phyloP scores from a whole-genome alignment of 2,113 vertebrate species.

The Maccullochella peelii region DNA sequence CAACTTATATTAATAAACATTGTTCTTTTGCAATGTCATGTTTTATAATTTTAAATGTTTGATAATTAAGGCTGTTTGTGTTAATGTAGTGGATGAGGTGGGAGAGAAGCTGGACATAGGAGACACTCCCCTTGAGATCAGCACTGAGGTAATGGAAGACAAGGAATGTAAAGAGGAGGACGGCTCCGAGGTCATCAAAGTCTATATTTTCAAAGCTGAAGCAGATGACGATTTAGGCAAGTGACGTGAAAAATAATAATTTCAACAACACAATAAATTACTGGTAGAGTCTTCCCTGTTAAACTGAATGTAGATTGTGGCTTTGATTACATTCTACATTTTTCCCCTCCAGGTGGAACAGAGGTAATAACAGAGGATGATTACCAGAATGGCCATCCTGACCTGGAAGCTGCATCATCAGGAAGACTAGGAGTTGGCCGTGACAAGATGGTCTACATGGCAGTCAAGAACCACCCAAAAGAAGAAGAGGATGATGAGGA shows the following conservation, averaged over 20 bases:
- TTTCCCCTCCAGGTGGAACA: slow-evolving; percentile 89
- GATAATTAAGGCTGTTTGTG: slow-evolving; percentile 41
- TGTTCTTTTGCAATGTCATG: not conserved
- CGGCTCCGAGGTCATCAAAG: slow-evolving; percentile 97
- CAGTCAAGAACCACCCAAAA: slow-evolving; percentile 94
- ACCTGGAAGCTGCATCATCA: slow-evolving; percentile 91
- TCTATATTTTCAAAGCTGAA: slow-evolving; percentile 99
- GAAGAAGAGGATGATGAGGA: slow-evolving; percentile 94
- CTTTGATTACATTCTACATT: not conserved
- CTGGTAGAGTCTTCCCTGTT: not conserved
- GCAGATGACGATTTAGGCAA: slow-evolving; percentile 98
- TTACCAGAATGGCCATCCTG: slow-evolving; percentile 94
- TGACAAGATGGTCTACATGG: slow-evolving; percentile 99
- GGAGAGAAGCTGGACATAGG: slow-evolving; percentile 97
- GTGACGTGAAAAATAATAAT: slow-evolving; percentile 6
- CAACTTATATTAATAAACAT: not conserved
- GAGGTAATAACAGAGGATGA: slow-evolving; percentile 98
- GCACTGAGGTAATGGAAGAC: slow-evolving; percentile 92
- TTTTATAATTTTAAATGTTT: slow-evolving; percentile 12
- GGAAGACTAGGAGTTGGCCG: slow-evolving; percentile 92
- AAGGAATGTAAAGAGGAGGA: slow-evolving; percentile 95
- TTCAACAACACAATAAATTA: not conserved
- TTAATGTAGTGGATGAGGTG: slow-evolving; percentile 94
- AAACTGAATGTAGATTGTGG: not conserved
- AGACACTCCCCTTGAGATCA: slow-evolving; percentile 94